These are phyloP conservation scores for Rhyacophila brunnea DNA, from an alignment of 1,140 invertebrate species.

Conservation along the genomic window DNA sequence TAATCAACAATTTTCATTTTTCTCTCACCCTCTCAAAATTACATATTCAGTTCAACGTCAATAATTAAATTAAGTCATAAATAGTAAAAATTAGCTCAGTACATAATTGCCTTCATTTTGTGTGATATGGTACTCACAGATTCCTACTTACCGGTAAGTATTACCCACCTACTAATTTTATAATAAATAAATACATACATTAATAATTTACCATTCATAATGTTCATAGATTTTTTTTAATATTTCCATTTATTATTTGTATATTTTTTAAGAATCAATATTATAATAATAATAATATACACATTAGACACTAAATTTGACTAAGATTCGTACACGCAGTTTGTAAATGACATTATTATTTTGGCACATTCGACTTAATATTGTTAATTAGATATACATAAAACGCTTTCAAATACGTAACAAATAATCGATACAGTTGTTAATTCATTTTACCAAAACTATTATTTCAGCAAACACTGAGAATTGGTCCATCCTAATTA, in stretches of 20 bases:
- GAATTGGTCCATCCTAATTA: not conserved
- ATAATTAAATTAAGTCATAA: not conserved
- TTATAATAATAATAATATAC: no score
- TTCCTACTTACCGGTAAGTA: no score
- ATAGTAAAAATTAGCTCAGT: not conserved
- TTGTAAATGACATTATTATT: no score
- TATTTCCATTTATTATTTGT: no score
- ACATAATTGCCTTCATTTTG: not conserved
- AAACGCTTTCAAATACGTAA: not conserved
- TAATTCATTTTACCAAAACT: not conserved
- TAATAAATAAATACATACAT: constrained; percentile 2
- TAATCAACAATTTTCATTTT: not conserved
- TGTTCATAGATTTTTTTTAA: constrained; percentile 6
- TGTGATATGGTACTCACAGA: no score
- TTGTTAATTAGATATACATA: no score
- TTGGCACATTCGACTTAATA: no score
- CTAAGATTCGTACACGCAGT: no score
- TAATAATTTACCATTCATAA: not conserved
- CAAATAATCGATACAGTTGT: not conserved
- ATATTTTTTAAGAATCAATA: no score
- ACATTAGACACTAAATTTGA: no score
- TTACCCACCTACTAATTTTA: constrained; percentile 1
- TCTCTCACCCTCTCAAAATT: not conserved
- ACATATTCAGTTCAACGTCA: not conserved
- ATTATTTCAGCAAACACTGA: constrained; percentile 10